Evolutionary conservation across 92 coral and sea anemone species (phyloP).

Genomic region (Paragorgia papillata): DNA sequence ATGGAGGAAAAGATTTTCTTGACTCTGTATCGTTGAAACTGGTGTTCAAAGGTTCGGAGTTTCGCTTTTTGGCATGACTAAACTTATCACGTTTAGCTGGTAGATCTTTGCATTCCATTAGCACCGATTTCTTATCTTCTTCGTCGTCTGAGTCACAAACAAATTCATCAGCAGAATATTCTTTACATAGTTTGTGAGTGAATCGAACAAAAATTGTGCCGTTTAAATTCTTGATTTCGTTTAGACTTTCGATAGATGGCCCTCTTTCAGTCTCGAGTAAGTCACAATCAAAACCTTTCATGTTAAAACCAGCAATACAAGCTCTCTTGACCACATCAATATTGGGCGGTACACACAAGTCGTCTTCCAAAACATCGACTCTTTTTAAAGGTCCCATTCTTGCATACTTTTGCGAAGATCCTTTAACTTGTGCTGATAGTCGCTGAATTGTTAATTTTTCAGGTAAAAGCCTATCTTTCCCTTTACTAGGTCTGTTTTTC

Average conservation of each 20-base stretch:
- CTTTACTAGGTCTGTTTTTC: background rate
- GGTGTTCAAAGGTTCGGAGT: too few relatives aligned
- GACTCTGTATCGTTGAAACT: background rate
- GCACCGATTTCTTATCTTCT: background rate
- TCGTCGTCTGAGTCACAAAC: conserved; percentile 4
- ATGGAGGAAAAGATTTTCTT: background rate
- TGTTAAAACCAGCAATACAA: conserved; percentile 10
- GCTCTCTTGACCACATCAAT: conserved; percentile 7
- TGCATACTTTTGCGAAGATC: conserved; percentile 9
- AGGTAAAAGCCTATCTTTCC: conserved; percentile 18
- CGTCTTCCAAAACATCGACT: conserved; percentile 13
- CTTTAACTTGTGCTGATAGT: conserved; percentile 15
- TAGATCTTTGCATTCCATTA: too few relatives aligned
- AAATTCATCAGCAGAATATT: background rate
- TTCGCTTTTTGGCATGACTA: too few relatives aligned
- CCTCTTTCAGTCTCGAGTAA: conserved; percentile 17
- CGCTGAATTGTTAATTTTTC: conserved; percentile 6
- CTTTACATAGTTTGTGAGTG: background rate
- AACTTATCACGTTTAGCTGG: too few relatives aligned
- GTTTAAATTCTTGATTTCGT: conserved; percentile 11
- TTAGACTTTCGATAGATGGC: conserved; percentile 13
- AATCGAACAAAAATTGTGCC: conserved; percentile 23
- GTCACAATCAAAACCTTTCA: conserved; percentile 6
- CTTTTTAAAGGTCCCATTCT: conserved; percentile 16
- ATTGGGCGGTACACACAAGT: background rate